These are phyloP conservation scores for Salpingus planirostris DNA, from an alignment of 2,888 invertebrate genomes.

Conservation along the genomic window DNA sequence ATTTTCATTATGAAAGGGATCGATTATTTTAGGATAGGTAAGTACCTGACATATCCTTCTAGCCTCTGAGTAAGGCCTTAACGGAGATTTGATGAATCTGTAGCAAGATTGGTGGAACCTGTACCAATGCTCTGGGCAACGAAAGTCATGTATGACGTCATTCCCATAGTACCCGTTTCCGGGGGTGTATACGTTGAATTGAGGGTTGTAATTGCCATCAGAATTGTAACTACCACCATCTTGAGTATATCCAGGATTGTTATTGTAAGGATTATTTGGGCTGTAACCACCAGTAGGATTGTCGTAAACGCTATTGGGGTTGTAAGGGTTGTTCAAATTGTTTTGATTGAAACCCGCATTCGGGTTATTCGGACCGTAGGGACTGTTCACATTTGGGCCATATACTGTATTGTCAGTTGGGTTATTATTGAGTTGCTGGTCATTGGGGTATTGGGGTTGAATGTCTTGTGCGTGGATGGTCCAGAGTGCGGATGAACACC, in stretches of 20 bases:
- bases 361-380: too few species aligned
- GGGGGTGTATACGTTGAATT: slow-evolving; percentile 1
- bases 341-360: too few species aligned
- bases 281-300: too few species aligned
- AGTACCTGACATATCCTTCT: slow-evolving; percentile 62
- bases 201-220: slow-evolving; percentile 4
- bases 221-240: slow-evolving; percentile 1
- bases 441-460: too few species aligned
- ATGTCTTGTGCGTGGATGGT: too few species aligned
- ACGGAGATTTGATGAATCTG: slow-evolving; percentile 81
- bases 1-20: not conserved
- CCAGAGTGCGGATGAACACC: too few species aligned
- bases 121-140: slow-evolving; percentile 85
- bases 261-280: slow-evolving; percentile 6
- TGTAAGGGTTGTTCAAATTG: too few species aligned
- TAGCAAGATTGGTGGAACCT: slow-evolving; percentile 75
- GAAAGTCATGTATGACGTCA: slow-evolving; percentile 31
- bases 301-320: too few species aligned
- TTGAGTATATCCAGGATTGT: slow-evolving; percentile 7
- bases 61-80: slow-evolving; percentile 70
- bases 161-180: slow-evolving; percentile 9
- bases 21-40: not conserved
- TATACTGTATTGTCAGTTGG: too few species aligned
- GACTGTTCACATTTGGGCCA: too few species aligned
- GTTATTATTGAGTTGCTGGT: too few species aligned